A percentile compares a stretch with the other conserved stretches of the same genome.
phyloP scores from a whole-genome alignment of 2,888 invertebrate species.

The Fragum whitleyi region DNA sequence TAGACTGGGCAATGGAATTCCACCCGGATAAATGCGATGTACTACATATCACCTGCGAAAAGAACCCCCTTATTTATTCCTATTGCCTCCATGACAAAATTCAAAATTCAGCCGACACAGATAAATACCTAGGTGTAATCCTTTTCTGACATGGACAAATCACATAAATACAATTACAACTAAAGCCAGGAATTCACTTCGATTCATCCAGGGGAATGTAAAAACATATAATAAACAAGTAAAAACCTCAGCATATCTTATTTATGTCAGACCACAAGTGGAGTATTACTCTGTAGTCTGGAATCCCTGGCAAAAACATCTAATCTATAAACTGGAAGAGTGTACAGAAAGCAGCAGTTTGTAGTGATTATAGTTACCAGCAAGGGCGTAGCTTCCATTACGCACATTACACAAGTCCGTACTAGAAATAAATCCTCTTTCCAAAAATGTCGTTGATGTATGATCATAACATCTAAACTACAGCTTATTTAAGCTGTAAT shows the following conservation, averaged over 20 bases:
- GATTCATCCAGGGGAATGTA: slow-evolving; percentile 24
- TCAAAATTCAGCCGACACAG: slow-evolving; percentile 21
- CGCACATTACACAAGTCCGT: no score
- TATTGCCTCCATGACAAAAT: slow-evolving; percentile 24
- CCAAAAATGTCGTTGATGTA: no score
- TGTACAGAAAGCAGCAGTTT: slow-evolving; percentile 32
- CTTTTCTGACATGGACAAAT: slow-evolving; percentile 15
- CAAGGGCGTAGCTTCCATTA: no score
- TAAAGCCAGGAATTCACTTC: slow-evolving; percentile 9
- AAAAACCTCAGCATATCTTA: slow-evolving; percentile 16
- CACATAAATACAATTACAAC: slow-evolving; percentile 3
- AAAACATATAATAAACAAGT: slow-evolving; percentile 21
- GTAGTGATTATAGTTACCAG: slow-evolving; percentile 5
- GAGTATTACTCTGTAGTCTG: slow-evolving; percentile 24
- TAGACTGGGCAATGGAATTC: slow-evolving; percentile 26
- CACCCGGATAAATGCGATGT: slow-evolving; percentile 33
- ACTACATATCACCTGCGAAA: background rate
- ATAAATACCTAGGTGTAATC: no score
- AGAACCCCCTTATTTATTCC: slow-evolving; percentile 21
- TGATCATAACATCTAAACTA: no score
- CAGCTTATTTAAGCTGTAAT: no score
- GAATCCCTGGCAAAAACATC: slow-evolving; percentile 29
- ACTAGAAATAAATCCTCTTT: no score
- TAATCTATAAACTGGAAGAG: slow-evolving; percentile 8
- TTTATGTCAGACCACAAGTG: slow-evolving; percentile 27